These are phyloP conservation scores for Callithrix jacchus DNA, from an alignment of 2,113 vertebrate species.

Conservation along the genomic window DNA sequence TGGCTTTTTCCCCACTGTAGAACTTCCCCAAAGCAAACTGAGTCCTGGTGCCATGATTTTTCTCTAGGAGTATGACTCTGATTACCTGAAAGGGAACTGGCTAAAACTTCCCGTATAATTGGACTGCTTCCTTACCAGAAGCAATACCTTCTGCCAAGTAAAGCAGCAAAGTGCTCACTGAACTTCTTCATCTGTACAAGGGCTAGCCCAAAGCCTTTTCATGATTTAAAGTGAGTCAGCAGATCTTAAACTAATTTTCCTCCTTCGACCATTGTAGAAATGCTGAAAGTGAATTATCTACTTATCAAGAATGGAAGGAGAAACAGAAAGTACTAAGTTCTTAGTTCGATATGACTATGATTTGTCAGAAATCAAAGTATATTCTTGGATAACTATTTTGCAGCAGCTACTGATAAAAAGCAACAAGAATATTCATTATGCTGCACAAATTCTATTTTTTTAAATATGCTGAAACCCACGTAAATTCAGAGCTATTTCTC, in stretches of 20 bases:
- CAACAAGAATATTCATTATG: background rate
- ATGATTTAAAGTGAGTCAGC: conserved; percentile 53
- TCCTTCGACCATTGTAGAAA: conserved; percentile 27
- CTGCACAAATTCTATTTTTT: conserved; percentile 6
- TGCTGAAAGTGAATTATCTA: background rate
- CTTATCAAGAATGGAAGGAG: background rate
- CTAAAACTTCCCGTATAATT: background rate
- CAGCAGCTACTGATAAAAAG: conserved; percentile 12
- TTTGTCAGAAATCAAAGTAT: conserved; percentile 33
- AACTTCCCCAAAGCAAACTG: background rate
- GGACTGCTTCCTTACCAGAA: background rate
- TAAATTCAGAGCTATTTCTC: no score
- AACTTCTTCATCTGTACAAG: background rate
- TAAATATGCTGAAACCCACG: background rate
- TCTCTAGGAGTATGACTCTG: background rate
- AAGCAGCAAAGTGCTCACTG: background rate
- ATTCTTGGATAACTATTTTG: conserved; percentile 42
- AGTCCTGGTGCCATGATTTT: background rate
- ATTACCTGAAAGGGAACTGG: background rate
- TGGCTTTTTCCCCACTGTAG: background rate
- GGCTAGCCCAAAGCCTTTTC: conserved; percentile 10
- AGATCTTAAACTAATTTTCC: background rate
- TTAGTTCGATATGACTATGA: conserved; percentile 1
- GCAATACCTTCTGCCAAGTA: background rate
- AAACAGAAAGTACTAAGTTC: background rate